Conservation (phyloP, 2,113 vertebrate species). For the Otis tarda region DNA sequence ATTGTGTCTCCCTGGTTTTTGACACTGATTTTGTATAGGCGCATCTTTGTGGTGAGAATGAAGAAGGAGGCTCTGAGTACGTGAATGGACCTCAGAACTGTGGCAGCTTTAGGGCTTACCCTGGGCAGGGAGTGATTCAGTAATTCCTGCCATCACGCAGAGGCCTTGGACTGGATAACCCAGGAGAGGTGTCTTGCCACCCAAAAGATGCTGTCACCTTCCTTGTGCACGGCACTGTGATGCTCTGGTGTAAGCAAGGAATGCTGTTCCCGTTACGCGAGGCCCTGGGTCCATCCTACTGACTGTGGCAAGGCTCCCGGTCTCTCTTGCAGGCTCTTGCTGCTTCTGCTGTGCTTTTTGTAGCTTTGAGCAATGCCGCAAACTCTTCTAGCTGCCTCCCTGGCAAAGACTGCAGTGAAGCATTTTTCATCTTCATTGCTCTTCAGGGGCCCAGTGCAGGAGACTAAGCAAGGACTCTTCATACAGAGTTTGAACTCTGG, state of each 20-base stretch:
- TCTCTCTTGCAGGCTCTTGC: neutral
- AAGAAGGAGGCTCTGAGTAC: neutral
- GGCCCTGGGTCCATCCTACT: neutral
- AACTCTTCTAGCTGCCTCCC: neutral
- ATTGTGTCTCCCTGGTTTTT: neutral
- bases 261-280: accelerated
- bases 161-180: neutral
- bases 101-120: neutral
- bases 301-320: neutral
- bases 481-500: accelerated
- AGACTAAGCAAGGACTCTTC: neutral
- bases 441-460: neutral
- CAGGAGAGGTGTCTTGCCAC: neutral
- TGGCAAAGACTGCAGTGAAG: neutral
- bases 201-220: neutral
- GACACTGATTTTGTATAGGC: neutral
- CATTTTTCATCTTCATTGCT: neutral
- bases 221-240: accelerated
- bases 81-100: neutral
- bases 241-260: neutral
- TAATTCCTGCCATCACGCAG: neutral
- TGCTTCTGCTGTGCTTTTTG: neutral
- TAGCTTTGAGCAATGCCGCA: neutral
- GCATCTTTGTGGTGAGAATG: neutral
- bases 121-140: neutral